Conservation (phyloP, 1,140 invertebrate genomes). For the Macrotrachela quadricornifera region DNA sequence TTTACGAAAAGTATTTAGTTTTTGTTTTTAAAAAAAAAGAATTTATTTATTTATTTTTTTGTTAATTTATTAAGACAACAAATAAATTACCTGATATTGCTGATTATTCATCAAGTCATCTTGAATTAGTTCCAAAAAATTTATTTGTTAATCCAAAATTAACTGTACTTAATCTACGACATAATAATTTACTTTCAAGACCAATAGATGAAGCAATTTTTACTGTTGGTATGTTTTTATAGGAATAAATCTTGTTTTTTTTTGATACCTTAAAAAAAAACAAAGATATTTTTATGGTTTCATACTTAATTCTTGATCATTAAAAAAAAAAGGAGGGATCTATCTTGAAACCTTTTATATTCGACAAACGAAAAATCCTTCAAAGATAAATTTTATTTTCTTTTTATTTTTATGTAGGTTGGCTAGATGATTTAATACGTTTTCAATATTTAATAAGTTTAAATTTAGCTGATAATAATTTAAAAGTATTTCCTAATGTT, state of each 20-base stretch:
- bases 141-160: slow-evolving; percentile 28
- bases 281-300: too few relatives aligned
- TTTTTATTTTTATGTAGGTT: slow-evolving; percentile 28
- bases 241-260: too few relatives aligned
- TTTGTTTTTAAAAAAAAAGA: background rate
- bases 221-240: too few relatives aligned
- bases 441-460: slow-evolving; percentile 20
- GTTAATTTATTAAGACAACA: slow-evolving; percentile 17
- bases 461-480: slow-evolving; percentile 26
- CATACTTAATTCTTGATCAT: too few relatives aligned
- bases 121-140: slow-evolving; percentile 28
- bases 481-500: slow-evolving; percentile 19
- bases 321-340: too few relatives aligned
- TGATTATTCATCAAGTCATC: slow-evolving; percentile 26
- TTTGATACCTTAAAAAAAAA: too few relatives aligned
- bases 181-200: slow-evolving; percentile 23
- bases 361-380: too few relatives aligned
- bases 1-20: slow-evolving; percentile 19
- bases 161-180: slow-evolving; percentile 22
- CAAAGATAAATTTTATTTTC: too few relatives aligned
- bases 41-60: background rate
- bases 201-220: background rate
- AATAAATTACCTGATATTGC: slow-evolving; percentile 26
- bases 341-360: too few relatives aligned
- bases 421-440: slow-evolving; percentile 24